phyloP scores from a whole-genome alignment of 2,888 invertebrate species.

The Galeruca laticollis region DNA sequence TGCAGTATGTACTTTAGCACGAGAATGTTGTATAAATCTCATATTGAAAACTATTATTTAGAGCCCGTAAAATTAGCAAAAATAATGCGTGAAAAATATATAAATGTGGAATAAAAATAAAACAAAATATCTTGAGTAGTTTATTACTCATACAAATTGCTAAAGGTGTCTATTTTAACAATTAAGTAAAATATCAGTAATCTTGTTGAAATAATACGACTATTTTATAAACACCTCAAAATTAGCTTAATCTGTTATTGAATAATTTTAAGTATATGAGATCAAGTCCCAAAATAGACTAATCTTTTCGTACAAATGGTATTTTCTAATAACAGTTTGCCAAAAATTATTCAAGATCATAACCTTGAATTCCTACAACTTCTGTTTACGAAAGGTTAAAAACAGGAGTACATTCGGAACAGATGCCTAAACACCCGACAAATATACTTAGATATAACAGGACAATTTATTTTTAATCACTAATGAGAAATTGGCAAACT shows the following conservation, averaged over 20 bases:
- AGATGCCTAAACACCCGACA: slow-evolving; percentile 1
- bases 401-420: slow-evolving; percentile 18
- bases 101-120: too few species aligned
- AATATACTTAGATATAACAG: not conserved
- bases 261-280: not conserved
- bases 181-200: not conserved
- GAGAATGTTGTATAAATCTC: too few species aligned
- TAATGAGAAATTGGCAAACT: slow-evolving; percentile 1
- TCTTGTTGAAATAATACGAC: not conserved
- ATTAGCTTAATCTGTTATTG: not conserved
- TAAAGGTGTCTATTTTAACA: too few species aligned
- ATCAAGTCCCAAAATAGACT: slow-evolving; percentile 16
- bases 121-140: too few species aligned
- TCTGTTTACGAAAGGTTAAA: slow-evolving; percentile 14
- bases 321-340: slow-evolving; percentile 17
- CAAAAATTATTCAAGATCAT: slow-evolving; percentile 17
- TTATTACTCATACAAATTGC: too few species aligned
- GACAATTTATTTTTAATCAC: not conserved
- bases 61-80: too few species aligned
- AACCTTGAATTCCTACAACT: slow-evolving; percentile 9
- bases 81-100: too few species aligned
- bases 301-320: slow-evolving; percentile 3
- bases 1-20: too few species aligned
- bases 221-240: slow-evolving; percentile 1
- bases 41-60: too few species aligned